Base-by-base conservation (phyloP, 2,888 invertebrate genomes). In the Argyresthia albistria region DNA sequence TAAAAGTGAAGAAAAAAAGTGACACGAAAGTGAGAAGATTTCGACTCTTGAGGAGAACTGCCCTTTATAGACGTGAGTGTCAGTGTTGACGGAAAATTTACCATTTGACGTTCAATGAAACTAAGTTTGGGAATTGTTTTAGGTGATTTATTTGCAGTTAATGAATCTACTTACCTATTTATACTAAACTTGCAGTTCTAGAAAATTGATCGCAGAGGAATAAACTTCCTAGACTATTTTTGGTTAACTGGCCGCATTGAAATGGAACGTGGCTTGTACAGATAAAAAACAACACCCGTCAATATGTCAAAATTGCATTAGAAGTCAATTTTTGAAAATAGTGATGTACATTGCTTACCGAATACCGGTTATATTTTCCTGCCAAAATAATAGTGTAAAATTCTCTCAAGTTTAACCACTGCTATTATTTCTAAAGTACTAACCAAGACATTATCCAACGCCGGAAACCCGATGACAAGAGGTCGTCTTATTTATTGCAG, bases 21-120 rank as follows among this genome's bases (percentile, higher is more conserved):
- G n/a, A n/a, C n/a, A n/a, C n/a, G n/a, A n/a, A n/a, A n/a, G n/a
- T n/a, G n/a, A n/a, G n/a, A n/a, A n/a, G n/a, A n/a, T n/a, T n/a
- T n/a, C n/a, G n/a, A n/a, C n/a, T n/a, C n/a, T n/a, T n/a, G n/a
- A n/a, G n/a, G n/a, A n/a, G n/a, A n/a, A n/a, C n/a, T n/a, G n/a
- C n/a, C n/a, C n/a, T n/a, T n/a, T n/a, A 78, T 82, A 80, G 75
- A 75, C 65, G 64, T 66, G 70, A 67, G 73, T 75, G 79, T 76
- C 76, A 74, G 71, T 80, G 78, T n/a, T n/a, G n/a, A 78, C 76
- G 74, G 74, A 75, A 49, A 36, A 37, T 49, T 37, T 37, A 9
- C 15, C 12, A 14, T 37, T 12, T 39, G 12, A 14, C n/a, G 14
- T 36, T 6, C 2, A 48, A 9, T 48, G 35, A 48, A 25, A 25